Percentiles rank a stretch among this genome's conserved stretches.
These are phyloP conservation scores for Hydrolagus colliei DNA, from an alignment of 2,797 vertebrate species.

Conservation along the genomic window DNA sequence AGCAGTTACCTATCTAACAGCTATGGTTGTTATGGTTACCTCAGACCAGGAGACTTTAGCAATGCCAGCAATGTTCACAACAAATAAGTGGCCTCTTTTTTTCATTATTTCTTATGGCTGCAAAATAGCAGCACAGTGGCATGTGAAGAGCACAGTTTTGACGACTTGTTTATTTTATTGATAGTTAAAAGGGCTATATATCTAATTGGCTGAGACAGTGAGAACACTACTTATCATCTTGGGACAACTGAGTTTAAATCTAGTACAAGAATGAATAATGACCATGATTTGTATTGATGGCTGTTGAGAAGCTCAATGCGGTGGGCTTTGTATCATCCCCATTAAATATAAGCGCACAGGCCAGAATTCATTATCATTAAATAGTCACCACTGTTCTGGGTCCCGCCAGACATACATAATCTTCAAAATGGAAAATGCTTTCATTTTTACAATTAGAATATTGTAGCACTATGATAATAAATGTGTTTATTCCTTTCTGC, in stretches of 20 bases:
- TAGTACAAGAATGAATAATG: not conserved
- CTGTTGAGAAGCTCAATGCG: not conserved
- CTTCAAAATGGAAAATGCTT: conserved; percentile 8
- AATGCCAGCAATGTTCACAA: not conserved
- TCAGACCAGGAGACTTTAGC: not conserved
- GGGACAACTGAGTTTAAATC: not conserved
- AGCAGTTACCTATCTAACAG: conserved; percentile 4
- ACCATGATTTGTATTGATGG: not conserved
- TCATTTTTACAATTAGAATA: not conserved
- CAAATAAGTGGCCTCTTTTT: not conserved
- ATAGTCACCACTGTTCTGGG: not conserved
- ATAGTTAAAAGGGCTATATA: not conserved
- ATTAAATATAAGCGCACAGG: not conserved
- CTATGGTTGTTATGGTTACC: not conserved
- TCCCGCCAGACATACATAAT: not conserved
- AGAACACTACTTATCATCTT: not conserved
- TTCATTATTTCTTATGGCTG: conserved; percentile 12
- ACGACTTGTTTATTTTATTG: conserved; percentile 16
- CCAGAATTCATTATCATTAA: not conserved
- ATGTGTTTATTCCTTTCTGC: not conserved
- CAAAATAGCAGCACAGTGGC: conserved; percentile 2
- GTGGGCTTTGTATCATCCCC: not conserved
- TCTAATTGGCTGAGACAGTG: not conserved
- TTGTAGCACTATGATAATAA: not conserved
- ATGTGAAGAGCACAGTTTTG: conserved; percentile 21